These are phyloP conservation scores for Leptura quadrifasciata DNA, from an alignment of 2,888 invertebrate genomes.

Conservation along the genomic window DNA sequence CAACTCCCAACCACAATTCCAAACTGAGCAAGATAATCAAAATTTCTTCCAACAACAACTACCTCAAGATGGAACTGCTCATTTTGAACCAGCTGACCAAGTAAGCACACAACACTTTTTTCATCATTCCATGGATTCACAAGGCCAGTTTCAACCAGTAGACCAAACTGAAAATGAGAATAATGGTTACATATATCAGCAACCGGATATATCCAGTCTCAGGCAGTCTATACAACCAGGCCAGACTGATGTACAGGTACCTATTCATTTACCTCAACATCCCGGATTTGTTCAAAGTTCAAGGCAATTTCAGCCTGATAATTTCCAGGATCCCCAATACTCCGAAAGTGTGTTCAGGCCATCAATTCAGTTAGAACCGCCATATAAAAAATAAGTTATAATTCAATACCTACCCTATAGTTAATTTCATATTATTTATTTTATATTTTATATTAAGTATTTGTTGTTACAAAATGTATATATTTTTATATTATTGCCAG, in stretches of 20 bases:
- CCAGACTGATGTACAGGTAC: constrained; percentile 68
- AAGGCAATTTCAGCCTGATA: constrained; percentile 51
- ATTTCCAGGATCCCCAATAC: constrained; percentile 48
- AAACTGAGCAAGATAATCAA: constrained; percentile 35
- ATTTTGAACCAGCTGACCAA: constrained; percentile 44
- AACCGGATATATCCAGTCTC: constrained; percentile 44
- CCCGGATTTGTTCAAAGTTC: constrained; percentile 58
- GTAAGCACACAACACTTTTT: constrained; percentile 52
- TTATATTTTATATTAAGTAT: constrained; percentile 19
- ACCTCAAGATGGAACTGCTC: background rate
- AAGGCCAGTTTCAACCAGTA: constrained; percentile 50
- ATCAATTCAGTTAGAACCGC: constrained; percentile 64
- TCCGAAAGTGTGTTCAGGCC: constrained; percentile 60
- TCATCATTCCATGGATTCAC: constrained; percentile 24
- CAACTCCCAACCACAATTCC: constrained; percentile 25
- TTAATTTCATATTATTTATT: constrained; percentile 29
- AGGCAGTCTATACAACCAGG: constrained; percentile 65
- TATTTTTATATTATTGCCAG: constrained; percentile 25
- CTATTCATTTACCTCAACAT: constrained; percentile 68
- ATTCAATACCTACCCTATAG: background rate
- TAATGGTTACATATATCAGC: constrained; percentile 50
- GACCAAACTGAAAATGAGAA: constrained; percentile 46
- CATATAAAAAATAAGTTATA: constrained; percentile 57
- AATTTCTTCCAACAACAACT: constrained; percentile 38
- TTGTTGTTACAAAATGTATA: constrained; percentile 31